A percentile compares a stretch with the other conserved stretches of the same genome.
These are phyloP conservation scores for Salminus brasiliensis DNA, from an alignment of 2,113 vertebrate species.

Conservation along the genomic window DNA sequence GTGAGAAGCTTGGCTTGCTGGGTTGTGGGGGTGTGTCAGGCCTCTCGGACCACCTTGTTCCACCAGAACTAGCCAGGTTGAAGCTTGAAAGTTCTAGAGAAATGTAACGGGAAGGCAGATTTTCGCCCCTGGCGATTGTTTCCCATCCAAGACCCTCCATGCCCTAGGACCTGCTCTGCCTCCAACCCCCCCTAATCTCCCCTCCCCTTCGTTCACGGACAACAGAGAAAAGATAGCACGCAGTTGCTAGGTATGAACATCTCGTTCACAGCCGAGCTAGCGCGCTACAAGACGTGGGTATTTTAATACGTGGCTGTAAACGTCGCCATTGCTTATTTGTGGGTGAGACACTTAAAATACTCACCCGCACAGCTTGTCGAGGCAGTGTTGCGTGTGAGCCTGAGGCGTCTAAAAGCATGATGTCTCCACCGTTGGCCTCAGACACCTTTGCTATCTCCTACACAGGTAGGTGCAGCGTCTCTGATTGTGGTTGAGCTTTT, in stretches of 20 bases:
- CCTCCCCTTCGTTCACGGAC: not conserved
- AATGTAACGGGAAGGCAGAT: constrained; percentile 64
- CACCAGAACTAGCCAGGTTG: not conserved
- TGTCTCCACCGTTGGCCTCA: not conserved
- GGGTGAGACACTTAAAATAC: constrained; percentile 68
- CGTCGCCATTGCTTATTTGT: constrained; percentile 54
- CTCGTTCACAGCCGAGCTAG: constrained; percentile 11
- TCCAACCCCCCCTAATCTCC: too few species aligned
- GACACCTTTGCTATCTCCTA: not conserved
- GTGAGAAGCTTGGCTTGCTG: not conserved
- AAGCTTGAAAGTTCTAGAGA: constrained; percentile 52
- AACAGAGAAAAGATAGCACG: constrained; percentile 60
- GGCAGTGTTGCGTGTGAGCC: not conserved
- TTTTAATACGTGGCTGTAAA: constrained; percentile 55
- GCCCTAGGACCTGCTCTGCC: constrained; percentile 51
- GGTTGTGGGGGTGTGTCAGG: not conserved
- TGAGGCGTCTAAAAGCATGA: not conserved
- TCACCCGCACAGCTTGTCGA: constrained; percentile 48
- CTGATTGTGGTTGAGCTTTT: not conserved
- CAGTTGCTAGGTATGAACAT: constrained; percentile 52
- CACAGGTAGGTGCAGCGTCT: not conserved
- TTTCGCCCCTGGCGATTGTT: constrained; percentile 68
- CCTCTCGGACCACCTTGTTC: not conserved
- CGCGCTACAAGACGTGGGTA: constrained; percentile 44
- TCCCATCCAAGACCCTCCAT: constrained; percentile 44